A percentile compares a stretch with the other conserved stretches of the same genome.
phyloP scores from a whole-genome alignment of 2,113 vertebrate genomes.

The Ammodytes dubius region DNA sequence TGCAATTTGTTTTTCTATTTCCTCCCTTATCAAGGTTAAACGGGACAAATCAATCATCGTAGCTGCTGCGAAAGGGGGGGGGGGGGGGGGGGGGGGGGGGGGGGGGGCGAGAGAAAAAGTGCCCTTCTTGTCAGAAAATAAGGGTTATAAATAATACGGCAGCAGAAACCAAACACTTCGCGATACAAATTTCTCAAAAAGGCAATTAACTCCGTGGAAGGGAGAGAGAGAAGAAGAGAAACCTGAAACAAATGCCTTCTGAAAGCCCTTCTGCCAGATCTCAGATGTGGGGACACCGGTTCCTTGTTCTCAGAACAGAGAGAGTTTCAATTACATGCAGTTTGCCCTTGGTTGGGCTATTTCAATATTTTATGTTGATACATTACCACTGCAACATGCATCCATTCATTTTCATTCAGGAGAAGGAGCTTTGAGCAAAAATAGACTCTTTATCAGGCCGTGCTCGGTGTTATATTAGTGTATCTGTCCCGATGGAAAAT shows the following conservation, averaged over 20 bases:
- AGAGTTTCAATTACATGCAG: constrained; percentile 84
- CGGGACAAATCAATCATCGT: constrained; percentile 85
- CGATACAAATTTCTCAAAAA: constrained; percentile 81
- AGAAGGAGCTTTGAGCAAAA: constrained; percentile 75
- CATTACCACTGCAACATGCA: constrained; percentile 77
- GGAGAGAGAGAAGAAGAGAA: constrained; percentile 67
- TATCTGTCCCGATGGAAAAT: constrained; percentile 73
- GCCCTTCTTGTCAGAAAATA: constrained; percentile 74
- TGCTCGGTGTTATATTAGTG: constrained; percentile 74
- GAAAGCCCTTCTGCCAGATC: constrained; percentile 84
- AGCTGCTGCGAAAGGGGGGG: constrained; percentile 53
- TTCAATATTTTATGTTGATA: constrained; percentile 86
- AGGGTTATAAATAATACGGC: constrained; percentile 80
- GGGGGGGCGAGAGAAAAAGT: constrained; percentile 33
- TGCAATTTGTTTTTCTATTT: constrained; percentile 85
- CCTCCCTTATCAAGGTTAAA: constrained; percentile 87
- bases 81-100: not conserved
- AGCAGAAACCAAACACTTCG: constrained; percentile 77
- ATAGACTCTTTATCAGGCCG: constrained; percentile 76
- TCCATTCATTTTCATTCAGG: constrained; percentile 80
- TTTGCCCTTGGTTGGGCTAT: constrained; percentile 82
- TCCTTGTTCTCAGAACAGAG: constrained; percentile 79
- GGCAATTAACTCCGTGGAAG: constrained; percentile 77
- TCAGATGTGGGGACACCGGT: constrained; percentile 77
- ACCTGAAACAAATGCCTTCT: constrained; percentile 86